Evolutionary conservation across 2,797 vertebrate species (phyloP), one percentile per base, ranked within the genome.

Genomic region (Arremon brunneinucha): DNA sequence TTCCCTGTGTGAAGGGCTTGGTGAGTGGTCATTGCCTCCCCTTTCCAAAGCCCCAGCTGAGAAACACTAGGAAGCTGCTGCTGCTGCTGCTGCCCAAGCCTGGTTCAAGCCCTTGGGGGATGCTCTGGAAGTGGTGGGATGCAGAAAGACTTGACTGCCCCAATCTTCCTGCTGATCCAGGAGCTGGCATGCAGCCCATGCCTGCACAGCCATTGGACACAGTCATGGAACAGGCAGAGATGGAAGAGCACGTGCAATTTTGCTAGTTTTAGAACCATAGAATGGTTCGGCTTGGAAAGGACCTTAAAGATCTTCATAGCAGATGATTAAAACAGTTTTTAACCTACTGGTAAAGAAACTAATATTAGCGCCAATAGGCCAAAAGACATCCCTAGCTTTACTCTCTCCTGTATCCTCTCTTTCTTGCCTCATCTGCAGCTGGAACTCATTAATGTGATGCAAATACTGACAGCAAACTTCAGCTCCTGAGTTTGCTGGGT

Each of bases 401-500:
- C 44, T 27, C 12, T 76, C 44, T 57, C 37, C 34, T 21, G 5
- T 22, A 12, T 68, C n/a, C 17, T 69, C 46, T 64, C 37, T 50
- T 24, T 39, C 63, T 56, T 64, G 50, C 9, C 1, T 4, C 24
- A 75, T 68, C 16, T 20, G 5, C 74, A 67, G 75, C 59, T 93
- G 67, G 75, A 60, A 32, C 5, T 44, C 46, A 32, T 50, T 26
- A 8, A 27, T 16, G 50, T 68, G 83, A 70, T 43, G 52, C 76
- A 74, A 65, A 62, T 32, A 22, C 2, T 27, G 59, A 21, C 37
- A 46, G 55, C 64, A 44, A 56, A 64, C 17, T 27, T 24, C 39
- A 49, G 44, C 35, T 14, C 3, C 32, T 3, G 2, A 20, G 44
- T 30, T 12, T 2, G 13, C 5, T 0, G 0, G 57, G 5, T 24